Evolutionary conservation across 2,113 vertebrate genomes (phyloP).

Genomic region (Callipepla californica): DNA sequence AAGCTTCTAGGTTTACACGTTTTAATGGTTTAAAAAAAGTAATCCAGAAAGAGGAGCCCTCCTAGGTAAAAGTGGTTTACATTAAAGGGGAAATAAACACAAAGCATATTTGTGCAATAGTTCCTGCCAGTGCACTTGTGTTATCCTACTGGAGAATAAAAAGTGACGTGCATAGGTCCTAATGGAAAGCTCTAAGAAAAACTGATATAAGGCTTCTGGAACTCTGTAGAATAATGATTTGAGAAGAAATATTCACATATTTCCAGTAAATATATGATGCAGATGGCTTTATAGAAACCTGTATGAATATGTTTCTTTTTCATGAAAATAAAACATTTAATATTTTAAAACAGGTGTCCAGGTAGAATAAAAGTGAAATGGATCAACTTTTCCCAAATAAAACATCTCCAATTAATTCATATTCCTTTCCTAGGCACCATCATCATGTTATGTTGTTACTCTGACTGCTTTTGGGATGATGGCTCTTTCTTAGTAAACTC

Average conservation of each 20-base stretch:
- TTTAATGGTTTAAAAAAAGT: slow-evolving; percentile 7
- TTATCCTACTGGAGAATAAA: slow-evolving; percentile 27
- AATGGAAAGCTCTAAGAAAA: slow-evolving; percentile 46
- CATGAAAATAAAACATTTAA: not conserved
- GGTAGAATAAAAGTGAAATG: not conserved
- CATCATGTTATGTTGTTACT: not conserved
- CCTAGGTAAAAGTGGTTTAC: slow-evolving; percentile 14
- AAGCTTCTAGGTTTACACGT: slow-evolving; percentile 27
- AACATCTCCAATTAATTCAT: not conserved
- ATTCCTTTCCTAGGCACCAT: not conserved
- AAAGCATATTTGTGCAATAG: slow-evolving; percentile 1
- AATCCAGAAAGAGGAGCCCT: slow-evolving; percentile 23
- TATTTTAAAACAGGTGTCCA: not conserved
- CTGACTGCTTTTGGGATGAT: not conserved
- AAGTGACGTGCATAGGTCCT: not conserved
- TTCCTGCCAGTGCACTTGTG: slow-evolving; percentile 24
- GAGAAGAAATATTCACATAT: not conserved
- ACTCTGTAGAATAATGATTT: not conserved
- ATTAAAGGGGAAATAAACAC: slow-evolving; percentile 41
- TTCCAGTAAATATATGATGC: slow-evolving; percentile 28
- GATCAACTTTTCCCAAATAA: not conserved
- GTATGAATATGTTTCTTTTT: not conserved
- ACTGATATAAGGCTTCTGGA: slow-evolving; percentile 26
- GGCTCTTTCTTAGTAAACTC: not conserved
- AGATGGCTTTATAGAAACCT: not conserved